A percentile compares a stretch with the other conserved stretches of the same genome.
These are phyloP conservation scores for Dissostichus mawsoni DNA, from an alignment of 2,113 vertebrate genomes.

Conservation along the genomic window DNA sequence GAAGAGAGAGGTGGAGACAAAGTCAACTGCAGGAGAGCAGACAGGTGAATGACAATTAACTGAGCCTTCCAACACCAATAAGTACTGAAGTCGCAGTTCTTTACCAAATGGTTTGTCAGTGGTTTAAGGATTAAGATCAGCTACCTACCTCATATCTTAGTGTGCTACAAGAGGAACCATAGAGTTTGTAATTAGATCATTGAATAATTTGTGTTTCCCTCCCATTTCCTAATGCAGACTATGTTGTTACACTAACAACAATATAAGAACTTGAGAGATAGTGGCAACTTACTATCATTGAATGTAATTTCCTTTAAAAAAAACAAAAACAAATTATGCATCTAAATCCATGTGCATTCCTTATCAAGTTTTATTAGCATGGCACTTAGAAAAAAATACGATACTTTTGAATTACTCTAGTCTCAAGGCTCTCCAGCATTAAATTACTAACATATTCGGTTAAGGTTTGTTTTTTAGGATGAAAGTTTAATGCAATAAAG, in stretches of 20 bases:
- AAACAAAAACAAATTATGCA: not conserved
- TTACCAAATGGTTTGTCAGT: not conserved
- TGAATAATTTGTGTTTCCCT: not conserved
- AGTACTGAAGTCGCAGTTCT: not conserved
- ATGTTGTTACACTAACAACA: not conserved
- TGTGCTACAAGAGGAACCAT: not conserved
- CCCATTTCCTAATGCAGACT: not conserved
- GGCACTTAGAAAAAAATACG: not conserved
- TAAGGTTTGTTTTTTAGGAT: conserved; percentile 26
- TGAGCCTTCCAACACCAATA: not conserved
- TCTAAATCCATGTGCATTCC: not conserved
- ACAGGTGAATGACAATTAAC: conserved; percentile 65
- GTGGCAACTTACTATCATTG: not conserved
- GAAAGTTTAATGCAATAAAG: conserved; percentile 1
- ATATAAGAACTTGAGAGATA: not conserved
- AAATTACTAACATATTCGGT: conserved; percentile 26
- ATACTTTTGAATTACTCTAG: not conserved
- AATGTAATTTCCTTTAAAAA: not conserved
- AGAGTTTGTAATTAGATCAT: not conserved
- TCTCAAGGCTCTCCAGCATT: not conserved
- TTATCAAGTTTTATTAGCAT: not conserved
- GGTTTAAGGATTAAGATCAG: not conserved
- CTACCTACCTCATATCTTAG: not conserved
- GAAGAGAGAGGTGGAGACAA: conserved; percentile 85
- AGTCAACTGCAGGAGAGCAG: conserved; percentile 81